phyloP scores from a whole-genome alignment of 2,797 vertebrate genomes.

The Phrynocephalus vlangalii region DNA sequence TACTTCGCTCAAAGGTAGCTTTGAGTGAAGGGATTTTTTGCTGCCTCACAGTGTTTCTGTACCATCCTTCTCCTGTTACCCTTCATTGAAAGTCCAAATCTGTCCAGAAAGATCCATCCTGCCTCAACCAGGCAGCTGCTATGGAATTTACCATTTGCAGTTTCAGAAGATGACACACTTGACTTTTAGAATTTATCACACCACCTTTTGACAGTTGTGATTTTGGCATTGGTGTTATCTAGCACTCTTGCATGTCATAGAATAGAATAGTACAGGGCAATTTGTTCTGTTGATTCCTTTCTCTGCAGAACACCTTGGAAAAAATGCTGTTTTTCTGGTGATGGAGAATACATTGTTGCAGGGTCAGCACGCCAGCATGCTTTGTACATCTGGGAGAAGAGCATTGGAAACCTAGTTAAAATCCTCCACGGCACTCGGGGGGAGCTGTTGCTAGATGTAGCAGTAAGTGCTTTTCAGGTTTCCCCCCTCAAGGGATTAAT shows the following conservation, averaged over 20 bases:
- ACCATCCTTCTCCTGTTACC: neutral
- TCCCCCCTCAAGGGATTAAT: accelerated
- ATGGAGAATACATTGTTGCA: constrained; percentile 96
- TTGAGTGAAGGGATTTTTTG: neutral
- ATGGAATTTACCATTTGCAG: neutral
- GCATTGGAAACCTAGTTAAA: constrained; percentile 97
- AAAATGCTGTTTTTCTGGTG: constrained; percentile 97
- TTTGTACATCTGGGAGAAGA: constrained; percentile 98
- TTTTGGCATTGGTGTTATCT: neutral
- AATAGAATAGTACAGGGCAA: neutral
- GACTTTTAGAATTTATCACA: neutral
- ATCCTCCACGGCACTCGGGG: constrained; percentile 96
- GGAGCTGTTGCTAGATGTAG: constrained; percentile 94
- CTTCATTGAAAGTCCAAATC: neutral
- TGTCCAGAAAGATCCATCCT: neutral
- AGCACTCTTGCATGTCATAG: accelerated
- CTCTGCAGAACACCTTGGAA: constrained; percentile 91
- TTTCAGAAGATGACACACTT: neutral
- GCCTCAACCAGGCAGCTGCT: neutral
- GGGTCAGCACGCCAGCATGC: constrained; percentile 96
- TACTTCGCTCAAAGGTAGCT: neutral
- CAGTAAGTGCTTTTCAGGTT: constrained; percentile 81
- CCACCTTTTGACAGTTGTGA: neutral
- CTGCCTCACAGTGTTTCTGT: neutral
- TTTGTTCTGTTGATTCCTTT: neutral